Evolutionary conservation across 64 coral and sea anemone species (phyloP).

Genomic region (Stichodactyla mertensii): DNA sequence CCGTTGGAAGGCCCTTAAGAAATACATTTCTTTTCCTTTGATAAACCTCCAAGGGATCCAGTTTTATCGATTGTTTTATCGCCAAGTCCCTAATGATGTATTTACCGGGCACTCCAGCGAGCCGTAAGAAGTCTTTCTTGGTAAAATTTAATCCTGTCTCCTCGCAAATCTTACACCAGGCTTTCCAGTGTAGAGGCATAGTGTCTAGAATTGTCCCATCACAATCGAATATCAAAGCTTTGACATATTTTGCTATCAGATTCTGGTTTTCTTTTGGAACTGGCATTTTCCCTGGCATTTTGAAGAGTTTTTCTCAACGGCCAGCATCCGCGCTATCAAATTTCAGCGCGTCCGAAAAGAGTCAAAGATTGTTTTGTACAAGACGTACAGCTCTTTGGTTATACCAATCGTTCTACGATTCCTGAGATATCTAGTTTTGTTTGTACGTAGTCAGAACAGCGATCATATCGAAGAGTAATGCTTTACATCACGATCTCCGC

Average conservation of each 20-base stretch:
- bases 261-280: background rate
- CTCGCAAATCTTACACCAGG: constrained; percentile 75
- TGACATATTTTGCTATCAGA: constrained; percentile 44
- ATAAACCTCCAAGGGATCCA: constrained; percentile 71
- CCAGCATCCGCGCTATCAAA: background rate
- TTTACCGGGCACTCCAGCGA: constrained; percentile 80
- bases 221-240: constrained; percentile 80
- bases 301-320: background rate
- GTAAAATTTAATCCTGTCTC: constrained; percentile 69
- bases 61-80: constrained; percentile 59
- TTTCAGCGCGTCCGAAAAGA: background rate
- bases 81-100: constrained; percentile 70
- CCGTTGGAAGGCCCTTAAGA: constrained; percentile 53
- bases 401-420: background rate
- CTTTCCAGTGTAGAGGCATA: constrained; percentile 88
- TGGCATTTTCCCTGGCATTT: background rate
- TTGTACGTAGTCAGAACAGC: background rate
- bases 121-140: constrained; percentile 59
- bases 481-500: background rate
- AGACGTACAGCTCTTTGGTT: background rate
- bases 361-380: background rate
- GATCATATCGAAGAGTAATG: background rate
- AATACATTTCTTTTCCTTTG: constrained; percentile 65
- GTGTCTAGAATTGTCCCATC: constrained; percentile 79
- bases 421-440: background rate